Conservation (phyloP, 1,140 invertebrate species). For the Drosophila santomea region DNA sequence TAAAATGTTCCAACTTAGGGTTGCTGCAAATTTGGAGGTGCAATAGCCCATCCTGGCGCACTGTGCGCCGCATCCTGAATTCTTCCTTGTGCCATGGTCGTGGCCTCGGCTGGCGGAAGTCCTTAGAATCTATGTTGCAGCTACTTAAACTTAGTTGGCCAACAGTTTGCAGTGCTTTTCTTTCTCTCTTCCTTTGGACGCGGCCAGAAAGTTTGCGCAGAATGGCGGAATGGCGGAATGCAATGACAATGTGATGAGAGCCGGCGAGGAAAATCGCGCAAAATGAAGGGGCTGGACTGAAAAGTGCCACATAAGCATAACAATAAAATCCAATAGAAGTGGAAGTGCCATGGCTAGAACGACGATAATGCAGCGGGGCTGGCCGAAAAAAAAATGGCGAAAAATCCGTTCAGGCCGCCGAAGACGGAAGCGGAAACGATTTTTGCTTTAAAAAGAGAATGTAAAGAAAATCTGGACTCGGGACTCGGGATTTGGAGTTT, state of each 20-base stretch:
- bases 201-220: constrained; percentile 6
- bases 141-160: constrained; percentile 56
- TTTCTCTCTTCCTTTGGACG: constrained; percentile 19
- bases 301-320: constrained; percentile 58
- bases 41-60: not conserved
- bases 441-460: constrained; percentile 1
- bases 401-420: not conserved
- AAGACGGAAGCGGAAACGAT: constrained; percentile 14
- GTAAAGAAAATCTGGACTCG: constrained; percentile 13
- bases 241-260: constrained; percentile 20
- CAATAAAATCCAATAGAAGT: constrained; percentile 53
- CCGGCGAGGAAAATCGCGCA: constrained; percentile 9
- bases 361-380: constrained; percentile 30
- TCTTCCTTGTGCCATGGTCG: constrained; percentile 2
- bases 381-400: constrained; percentile 1
- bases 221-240: constrained; percentile 6
- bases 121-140: constrained; percentile 48
- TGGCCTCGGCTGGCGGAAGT: constrained; percentile 37
- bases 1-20: too few species aligned
- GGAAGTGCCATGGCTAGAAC: constrained; percentile 3
- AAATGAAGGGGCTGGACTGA: constrained; percentile 21
- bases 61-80: not conserved
- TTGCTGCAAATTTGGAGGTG: not conserved
- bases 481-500: constrained; percentile 15
- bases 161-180: constrained; percentile 39